phyloP scores from a whole-genome alignment of 2,113 vertebrate genomes.

The Todiramphus chloris region DNA sequence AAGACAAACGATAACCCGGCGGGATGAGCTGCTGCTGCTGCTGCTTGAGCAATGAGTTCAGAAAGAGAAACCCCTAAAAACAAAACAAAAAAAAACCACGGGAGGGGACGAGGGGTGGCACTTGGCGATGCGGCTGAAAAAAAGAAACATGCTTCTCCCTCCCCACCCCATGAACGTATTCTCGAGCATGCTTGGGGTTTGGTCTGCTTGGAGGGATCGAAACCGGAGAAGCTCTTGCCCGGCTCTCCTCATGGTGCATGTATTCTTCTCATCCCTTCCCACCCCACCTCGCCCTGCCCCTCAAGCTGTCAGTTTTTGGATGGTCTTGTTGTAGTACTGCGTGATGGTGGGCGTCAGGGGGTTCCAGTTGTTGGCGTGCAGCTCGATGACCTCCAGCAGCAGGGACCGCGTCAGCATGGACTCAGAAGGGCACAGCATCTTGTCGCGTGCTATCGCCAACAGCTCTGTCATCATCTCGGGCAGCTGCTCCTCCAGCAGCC shows the following conservation, averaged over 20 bases:
- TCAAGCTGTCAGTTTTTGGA: constrained; percentile 95
- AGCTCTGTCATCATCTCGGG: constrained; percentile 98
- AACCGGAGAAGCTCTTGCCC: neutral
- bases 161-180: constrained; percentile 47
- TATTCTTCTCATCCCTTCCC: constrained; percentile 36
- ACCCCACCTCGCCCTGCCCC: constrained; percentile 34
- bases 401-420: constrained; percentile 94
- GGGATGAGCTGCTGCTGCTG: neutral
- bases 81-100: constrained; percentile 62
- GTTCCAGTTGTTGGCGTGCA: constrained; percentile 96
- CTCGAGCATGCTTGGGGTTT: constrained; percentile 69
- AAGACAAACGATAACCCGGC: constrained; percentile 60
- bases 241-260: neutral
- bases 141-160: constrained; percentile 77
- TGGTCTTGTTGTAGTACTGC: constrained; percentile 99
- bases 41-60: constrained; percentile 37
- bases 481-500: constrained; percentile 95
- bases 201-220: constrained; percentile 32
- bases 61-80: constrained; percentile 51
- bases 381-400: constrained; percentile 98
- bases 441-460: constrained; percentile 89
- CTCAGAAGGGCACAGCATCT: constrained; percentile 95
- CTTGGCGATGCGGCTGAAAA: constrained; percentile 59
- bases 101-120: constrained; percentile 46
- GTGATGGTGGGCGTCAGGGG: constrained; percentile 93